Base-by-base conservation (phyloP, 2,113 vertebrate genomes). In the Lipophrys pholis region DNA sequence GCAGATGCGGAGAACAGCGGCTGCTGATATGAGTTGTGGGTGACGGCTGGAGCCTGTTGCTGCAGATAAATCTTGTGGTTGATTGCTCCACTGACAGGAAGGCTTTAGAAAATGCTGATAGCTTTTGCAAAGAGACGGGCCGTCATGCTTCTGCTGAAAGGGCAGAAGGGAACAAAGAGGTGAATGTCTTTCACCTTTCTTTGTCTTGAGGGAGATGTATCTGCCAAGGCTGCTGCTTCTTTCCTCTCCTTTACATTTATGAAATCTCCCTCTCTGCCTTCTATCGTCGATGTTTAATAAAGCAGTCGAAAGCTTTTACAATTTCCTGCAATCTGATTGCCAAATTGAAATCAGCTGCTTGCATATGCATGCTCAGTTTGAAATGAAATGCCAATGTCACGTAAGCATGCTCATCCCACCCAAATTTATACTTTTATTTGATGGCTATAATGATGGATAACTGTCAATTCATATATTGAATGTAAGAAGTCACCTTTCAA, bases 21-120 rank as follows among this genome's bases (percentile, higher is more conserved):
- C 39, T 6, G 50, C 57, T 58, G 58, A 60, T 78, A 54, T n/a
- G 42, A 40, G 3, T 5, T 16, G 56, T 52, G 67, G 42, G 12
- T 17, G 35, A 30, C 11, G n/a, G 53, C 59, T 59, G 14, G 39
- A 10, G 41, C 14, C 10, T 42, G 35, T 7, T 49, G 48, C 2
- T 48, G 21, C n/a, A 74, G 75, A 84, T 73, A 75, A 39, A 72
- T 69, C 59, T 72, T 0, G 43, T 68, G 77, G 76, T 76, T 73
- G 67, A 80, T 63, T 75, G 69, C 80, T 84, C 36, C 56, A 58
- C 66, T 64, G 73, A 70, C 69, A 74, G 66, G 35, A 72, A 73
- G 5, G 11, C 6, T 8, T 82, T 1, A 39, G 12, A 73, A 39
- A 73, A 35, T 59, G 8, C 49, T 38, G 45, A 60, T 35, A 30